phyloP scores from a whole-genome alignment of 2,888 invertebrate genomes.

The Crematogaster levior region DNA sequence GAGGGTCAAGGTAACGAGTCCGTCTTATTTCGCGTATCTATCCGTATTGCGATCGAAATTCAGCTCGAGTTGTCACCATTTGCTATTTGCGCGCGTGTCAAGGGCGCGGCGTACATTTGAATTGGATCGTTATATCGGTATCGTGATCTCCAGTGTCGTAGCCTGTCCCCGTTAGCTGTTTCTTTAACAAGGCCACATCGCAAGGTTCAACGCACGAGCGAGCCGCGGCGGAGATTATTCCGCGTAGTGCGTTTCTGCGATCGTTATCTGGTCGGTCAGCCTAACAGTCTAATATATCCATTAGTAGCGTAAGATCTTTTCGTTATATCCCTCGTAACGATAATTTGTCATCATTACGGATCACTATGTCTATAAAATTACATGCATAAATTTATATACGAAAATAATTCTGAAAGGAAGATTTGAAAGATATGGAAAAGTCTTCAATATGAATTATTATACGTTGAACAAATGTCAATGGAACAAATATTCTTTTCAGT shows the following conservation, averaged over 20 bases:
- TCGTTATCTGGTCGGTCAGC: slow-evolving; percentile 28
- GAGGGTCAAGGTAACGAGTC: slow-evolving; percentile 20
- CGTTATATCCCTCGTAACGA: background rate
- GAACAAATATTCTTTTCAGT: background rate
- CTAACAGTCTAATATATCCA: slow-evolving; percentile 20
- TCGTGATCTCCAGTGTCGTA: slow-evolving; percentile 51
- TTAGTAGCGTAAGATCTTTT: background rate
- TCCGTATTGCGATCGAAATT: slow-evolving; percentile 13
- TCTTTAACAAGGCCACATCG: slow-evolving; percentile 50
- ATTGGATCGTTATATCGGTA: slow-evolving; percentile 48
- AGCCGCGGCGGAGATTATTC: slow-evolving; percentile 28
- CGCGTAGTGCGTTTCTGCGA: slow-evolving; percentile 35
- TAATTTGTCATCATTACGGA: slow-evolving; percentile 17
- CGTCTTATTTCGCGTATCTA: background rate
- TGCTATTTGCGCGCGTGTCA: slow-evolving; percentile 49
- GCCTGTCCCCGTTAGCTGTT: slow-evolving; percentile 58
- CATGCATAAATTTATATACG: background rate
- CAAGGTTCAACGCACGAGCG: slow-evolving; percentile 48
- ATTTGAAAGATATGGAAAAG: background rate
- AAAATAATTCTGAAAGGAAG: background rate
- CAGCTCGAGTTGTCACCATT: slow-evolving; percentile 19
- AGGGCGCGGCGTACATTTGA: slow-evolving; percentile 52
- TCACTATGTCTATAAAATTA: background rate
- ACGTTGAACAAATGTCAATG: background rate
- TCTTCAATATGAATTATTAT: background rate